Conservation (phyloP, 2,797 vertebrate genomes). For the Allobates femoralis region DNA sequence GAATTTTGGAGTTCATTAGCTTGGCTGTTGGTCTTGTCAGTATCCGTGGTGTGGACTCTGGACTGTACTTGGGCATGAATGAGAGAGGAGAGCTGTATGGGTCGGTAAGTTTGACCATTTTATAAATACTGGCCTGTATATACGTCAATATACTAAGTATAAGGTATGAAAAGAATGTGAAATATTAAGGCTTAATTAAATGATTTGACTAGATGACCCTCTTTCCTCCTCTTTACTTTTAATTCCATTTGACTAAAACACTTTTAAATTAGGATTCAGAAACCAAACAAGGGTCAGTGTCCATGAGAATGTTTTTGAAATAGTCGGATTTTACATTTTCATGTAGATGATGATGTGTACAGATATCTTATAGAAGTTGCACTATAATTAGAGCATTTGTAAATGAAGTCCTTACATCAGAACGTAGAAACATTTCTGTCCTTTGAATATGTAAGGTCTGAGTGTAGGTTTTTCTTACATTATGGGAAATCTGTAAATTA, state of each 20-base stretch:
- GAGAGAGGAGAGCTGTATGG: conserved; percentile 97
- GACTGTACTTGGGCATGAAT: conserved; percentile 98
- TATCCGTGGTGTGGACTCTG: conserved; percentile 96
- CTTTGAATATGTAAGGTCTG: not conserved
- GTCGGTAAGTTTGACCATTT: conserved; percentile 87
- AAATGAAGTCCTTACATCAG: not conserved
- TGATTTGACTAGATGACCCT: not conserved
- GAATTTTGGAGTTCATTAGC: conserved; percentile 99
- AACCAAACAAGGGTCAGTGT: no score
- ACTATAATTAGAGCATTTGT: not conserved
- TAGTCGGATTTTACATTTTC: no score
- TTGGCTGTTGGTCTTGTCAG: conserved; percentile 98
- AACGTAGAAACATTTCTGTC: not conserved
- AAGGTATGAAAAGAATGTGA: not conserved
- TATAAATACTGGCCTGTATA: not conserved
- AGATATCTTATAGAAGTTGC: not conserved
- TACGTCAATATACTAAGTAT: not conserved
- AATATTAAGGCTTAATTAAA: not conserved
- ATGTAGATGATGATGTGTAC: not conserved
- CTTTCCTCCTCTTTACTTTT: not conserved
- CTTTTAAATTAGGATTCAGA: no score
- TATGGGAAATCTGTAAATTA: no score
- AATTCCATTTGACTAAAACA: no score
- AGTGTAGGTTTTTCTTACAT: no score
- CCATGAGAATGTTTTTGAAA: no score